Percentiles rank a stretch among this genome's conserved stretches.
Conservation (phyloP, 2,797 vertebrate species). For the Rhynchonycteris naso region DNA sequence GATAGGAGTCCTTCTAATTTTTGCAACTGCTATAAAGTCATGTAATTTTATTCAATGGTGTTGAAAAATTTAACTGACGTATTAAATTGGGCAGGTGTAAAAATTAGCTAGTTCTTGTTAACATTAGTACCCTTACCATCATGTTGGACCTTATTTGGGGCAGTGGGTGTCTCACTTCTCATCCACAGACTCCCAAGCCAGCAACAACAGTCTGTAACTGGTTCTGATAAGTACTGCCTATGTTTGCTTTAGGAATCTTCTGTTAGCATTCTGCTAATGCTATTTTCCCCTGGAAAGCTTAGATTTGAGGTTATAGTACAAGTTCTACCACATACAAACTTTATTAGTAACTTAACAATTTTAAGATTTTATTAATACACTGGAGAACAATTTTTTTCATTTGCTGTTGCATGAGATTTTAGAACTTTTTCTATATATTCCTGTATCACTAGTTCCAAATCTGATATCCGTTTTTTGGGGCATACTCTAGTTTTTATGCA, state of each 20-base stretch:
- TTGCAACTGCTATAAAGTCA: not conserved
- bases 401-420: too few species aligned
- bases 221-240: not conserved
- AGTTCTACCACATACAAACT: conserved; percentile 62
- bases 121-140: not conserved
- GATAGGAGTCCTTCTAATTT: not conserved
- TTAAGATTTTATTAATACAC: conserved; percentile 53
- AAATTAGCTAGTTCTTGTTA: not conserved
- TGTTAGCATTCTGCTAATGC: not conserved
- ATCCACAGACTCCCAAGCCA: not conserved
- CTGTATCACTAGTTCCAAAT: too few species aligned
- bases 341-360: conserved; percentile 62
- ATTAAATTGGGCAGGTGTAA: not conserved
- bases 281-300: conserved; percentile 41
- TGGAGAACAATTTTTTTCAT: too few species aligned
- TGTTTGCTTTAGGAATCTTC: conserved; percentile 6
- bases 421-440: too few species aligned
- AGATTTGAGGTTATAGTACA: conserved; percentile 62
- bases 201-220: not conserved
- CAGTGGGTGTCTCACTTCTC: not conserved
- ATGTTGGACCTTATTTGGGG: not conserved
- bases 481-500: too few species aligned
- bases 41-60: not conserved
- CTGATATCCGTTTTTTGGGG: too few species aligned
- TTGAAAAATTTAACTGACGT: conserved; percentile 28